A percentile compares a stretch with the other conserved stretches of the same genome.
phyloP scores from a whole-genome alignment of 1,140 invertebrate species.

The Dysdera silvatica region DNA sequence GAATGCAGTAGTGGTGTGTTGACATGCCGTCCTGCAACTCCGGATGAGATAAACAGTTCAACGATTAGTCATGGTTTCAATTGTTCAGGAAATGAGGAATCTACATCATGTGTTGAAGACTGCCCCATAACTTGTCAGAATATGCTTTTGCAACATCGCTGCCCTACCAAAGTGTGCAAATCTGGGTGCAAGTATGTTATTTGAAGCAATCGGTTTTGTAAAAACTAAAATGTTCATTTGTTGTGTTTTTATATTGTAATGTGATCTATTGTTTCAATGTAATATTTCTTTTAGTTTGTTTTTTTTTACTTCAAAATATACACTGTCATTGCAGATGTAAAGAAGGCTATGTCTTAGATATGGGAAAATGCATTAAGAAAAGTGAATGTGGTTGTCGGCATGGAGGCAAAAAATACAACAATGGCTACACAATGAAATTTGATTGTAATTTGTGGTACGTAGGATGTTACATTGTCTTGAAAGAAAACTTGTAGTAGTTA shows the following conservation, averaged over 20 bases:
- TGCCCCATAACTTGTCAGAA: constrained; percentile 72
- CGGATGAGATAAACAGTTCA: no score
- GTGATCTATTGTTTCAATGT: no score
- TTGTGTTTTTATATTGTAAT: no score
- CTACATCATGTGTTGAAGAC: constrained; percentile 60
- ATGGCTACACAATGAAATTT: constrained; percentile 36
- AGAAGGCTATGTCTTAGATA: constrained; percentile 58
- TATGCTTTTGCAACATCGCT: constrained; percentile 55
- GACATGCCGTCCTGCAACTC: constrained; percentile 52
- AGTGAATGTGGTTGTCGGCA: constrained; percentile 75
- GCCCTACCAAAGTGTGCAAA: constrained; percentile 53
- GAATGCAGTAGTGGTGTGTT: constrained; percentile 65
- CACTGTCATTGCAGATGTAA: constrained; percentile 56
- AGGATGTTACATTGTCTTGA: neutral
- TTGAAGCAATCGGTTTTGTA: neutral
- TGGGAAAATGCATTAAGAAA: constrained; percentile 59
- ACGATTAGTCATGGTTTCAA: no score
- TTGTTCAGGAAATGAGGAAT: constrained; percentile 50
- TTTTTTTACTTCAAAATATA: no score
- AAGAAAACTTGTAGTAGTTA: neutral
- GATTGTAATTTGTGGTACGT: constrained; percentile 43
- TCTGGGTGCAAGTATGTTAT: constrained; percentile 57
- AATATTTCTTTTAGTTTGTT: neutral
- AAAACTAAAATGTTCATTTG: no score
- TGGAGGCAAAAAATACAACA: constrained; percentile 51